These are phyloP conservation scores for Eilema griseolum DNA, from an alignment of 2,888 invertebrate genomes.

Conservation along the genomic window DNA sequence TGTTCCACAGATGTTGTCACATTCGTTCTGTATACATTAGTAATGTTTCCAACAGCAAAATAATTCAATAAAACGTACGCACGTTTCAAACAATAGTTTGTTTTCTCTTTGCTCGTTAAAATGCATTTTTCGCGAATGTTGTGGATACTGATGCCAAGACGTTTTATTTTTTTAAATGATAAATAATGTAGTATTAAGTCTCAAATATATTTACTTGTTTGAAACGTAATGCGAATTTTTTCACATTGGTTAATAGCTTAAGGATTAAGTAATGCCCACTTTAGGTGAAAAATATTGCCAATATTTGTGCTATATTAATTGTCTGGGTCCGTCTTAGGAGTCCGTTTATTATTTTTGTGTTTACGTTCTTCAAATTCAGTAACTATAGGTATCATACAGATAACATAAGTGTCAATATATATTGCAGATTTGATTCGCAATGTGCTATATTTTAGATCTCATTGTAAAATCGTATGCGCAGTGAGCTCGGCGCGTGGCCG, in stretches of 20 bases:
- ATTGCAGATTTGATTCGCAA: not conserved
- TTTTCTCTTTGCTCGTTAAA: not conserved
- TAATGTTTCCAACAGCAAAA: not conserved
- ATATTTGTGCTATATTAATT: too few species aligned
- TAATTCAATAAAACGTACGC: not conserved
- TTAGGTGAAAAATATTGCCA: too few species aligned
- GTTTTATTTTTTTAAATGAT: not conserved
- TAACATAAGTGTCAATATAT: too few species aligned
- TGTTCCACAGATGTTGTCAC: not conserved
- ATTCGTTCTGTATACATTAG: not conserved
- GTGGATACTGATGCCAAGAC: not conserved
- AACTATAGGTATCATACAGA: too few species aligned
- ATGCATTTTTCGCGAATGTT: not conserved
- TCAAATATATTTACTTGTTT: not conserved
- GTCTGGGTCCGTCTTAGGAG: too few species aligned
- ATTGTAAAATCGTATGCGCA: not conserved
- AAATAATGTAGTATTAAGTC: not conserved
- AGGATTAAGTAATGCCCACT: too few species aligned
- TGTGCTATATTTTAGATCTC: not conserved
- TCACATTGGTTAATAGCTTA: too few species aligned
- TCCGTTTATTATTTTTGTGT: too few species aligned
- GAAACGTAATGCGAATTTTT: not conserved
- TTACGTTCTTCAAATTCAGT: too few species aligned
- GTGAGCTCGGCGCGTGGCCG: not conserved
- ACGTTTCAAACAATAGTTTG: not conserved